Evolutionary conservation across 2,888 invertebrate genomes (phyloP).

Genomic region (Megaustenia siamemsis): DNA sequence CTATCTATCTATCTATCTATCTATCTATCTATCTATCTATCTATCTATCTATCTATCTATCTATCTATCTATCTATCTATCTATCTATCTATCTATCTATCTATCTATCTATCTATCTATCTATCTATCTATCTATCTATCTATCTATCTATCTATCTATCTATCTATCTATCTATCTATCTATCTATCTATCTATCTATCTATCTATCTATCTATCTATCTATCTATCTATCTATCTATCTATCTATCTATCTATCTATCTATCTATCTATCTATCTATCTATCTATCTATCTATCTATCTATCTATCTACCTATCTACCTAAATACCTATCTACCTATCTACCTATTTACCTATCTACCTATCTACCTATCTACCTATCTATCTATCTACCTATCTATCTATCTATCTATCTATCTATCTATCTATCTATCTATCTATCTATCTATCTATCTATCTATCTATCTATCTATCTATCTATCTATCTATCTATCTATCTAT

Average conservation of each 20-base stretch:
- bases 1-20: constrained; percentile 9
- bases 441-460: no score
- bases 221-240: background rate
- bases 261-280: background rate
- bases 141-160: constrained; percentile 15
- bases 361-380: background rate
- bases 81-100: constrained; percentile 9
- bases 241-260: background rate
- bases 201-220: background rate
- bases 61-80: constrained; percentile 9
- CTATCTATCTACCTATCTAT: no score
- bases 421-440: no score
- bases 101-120: constrained; percentile 9
- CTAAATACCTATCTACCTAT: background rate
- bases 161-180: background rate
- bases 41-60: constrained; percentile 5
- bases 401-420: no score
- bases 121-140: constrained; percentile 15
- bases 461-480: no score
- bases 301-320: background rate
- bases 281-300: background rate
- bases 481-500: no score
- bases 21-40: constrained; percentile 5
- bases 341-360: background rate
- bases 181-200: background rate